Base-by-base conservation (phyloP, 2,113 vertebrate species). In the Coturnix japonica region DNA sequence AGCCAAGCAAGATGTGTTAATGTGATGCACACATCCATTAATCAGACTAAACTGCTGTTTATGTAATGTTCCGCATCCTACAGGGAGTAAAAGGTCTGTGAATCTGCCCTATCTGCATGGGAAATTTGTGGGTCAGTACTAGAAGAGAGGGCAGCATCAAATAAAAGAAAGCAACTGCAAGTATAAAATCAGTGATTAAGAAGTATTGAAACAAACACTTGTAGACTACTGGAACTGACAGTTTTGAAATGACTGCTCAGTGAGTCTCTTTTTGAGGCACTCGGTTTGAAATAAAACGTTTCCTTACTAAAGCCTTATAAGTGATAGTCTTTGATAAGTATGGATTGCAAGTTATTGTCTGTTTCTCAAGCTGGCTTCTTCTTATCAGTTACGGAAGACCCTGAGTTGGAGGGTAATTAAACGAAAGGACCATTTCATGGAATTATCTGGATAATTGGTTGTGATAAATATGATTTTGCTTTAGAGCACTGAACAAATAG, bases 371-470 rank as follows among this genome's bases (percentile, higher is more conserved):
- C 57, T 90, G 0, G 2, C 23, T 61, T 73, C 72, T 81, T 77
- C 16, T 60, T 92, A 37, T 90, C 93, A 85, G 86, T 87, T 95
- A 91, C 1, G 2, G 82, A 82, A 89, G 73, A 83, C 49, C 79
- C 73, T 30, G 15, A 66, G 56, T 85, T 91, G 80, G 49, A 91
- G 66, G 74, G 87, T 89, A 88, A 90, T 95, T 92, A 87, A 95
- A 96, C 63, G 91, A 94, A 95, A 90, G 54, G 54, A 85, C 67
- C 41, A 80, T 87, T 96, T 91, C 84, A 95, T 89, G 41, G 73
- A 96, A 92, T 95, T 95, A 92, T 86, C 83, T 87, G 61, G 56
- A 80, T 73, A 96, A 80, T 95, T 96, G 96, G 63, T 85, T 81
- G 46, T 86, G 80, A 72, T 93, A 95, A 96, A 93, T 95, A 94